phyloP scores from a whole-genome alignment of 2,113 vertebrate genomes.

The Orcinus orca region DNA sequence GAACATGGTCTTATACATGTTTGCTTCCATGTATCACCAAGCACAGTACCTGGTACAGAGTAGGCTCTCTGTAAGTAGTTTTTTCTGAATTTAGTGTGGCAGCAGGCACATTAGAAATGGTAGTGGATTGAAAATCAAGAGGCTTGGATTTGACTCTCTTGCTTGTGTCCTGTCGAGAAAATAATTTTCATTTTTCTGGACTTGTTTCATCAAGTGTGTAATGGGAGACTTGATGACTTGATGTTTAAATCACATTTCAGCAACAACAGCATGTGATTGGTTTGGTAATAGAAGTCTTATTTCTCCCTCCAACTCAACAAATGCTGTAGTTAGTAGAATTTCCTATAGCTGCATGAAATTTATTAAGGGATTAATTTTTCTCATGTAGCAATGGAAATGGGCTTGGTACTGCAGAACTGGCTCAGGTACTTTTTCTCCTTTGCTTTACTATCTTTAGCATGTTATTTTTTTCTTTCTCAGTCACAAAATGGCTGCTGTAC shows the following conservation, averaged over 20 bases:
- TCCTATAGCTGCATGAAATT: not conserved
- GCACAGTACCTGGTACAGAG: not conserved
- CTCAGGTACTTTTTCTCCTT: not conserved
- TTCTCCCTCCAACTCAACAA: not conserved
- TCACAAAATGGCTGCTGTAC: not conserved
- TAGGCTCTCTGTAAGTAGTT: not conserved
- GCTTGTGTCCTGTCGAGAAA: not conserved
- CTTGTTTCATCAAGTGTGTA: not conserved
- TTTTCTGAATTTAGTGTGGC: not conserved
- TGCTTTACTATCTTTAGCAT: not conserved
- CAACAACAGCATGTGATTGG: not conserved
- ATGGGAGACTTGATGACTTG: not conserved
- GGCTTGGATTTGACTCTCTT: not conserved
- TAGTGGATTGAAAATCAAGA: not conserved
- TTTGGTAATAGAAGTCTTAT: not conserved
- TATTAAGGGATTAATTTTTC: not conserved
- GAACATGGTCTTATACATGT: not conserved
- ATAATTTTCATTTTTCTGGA: not conserved
- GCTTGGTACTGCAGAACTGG: not conserved
- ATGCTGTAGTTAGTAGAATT: not conserved
- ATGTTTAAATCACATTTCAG: not conserved
- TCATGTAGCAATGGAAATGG: not conserved
- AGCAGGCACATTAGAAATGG: not conserved
- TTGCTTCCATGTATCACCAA: not conserved
- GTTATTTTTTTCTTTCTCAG: not conserved